Percentiles rank a stretch among this genome's conserved stretches.
phyloP scores from a whole-genome alignment of 2,888 invertebrate species.

The Masnerella sp. region DNA sequence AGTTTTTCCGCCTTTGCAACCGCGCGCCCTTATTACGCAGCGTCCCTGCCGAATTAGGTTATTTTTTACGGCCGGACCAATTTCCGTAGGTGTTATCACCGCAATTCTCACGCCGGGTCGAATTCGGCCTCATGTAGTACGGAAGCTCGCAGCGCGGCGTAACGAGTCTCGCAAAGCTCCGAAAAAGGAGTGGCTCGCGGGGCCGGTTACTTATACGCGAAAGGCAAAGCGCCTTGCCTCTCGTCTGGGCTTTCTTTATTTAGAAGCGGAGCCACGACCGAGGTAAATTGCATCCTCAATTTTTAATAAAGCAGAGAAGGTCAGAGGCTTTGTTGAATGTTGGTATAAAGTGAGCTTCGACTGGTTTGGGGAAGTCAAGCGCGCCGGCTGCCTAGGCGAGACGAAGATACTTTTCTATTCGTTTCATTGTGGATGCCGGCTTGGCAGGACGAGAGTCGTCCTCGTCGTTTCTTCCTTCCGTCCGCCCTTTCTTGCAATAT shows the following conservation, averaged over 20 bases:
- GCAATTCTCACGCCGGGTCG: no score
- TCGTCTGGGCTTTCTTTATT: conserved; percentile 72
- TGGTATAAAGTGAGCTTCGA: conserved; percentile 74
- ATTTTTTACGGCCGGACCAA: conserved; percentile 39
- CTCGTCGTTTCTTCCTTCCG: conserved; percentile 49
- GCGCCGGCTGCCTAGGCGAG: conserved; percentile 53
- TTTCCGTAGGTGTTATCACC: conserved; percentile 44
- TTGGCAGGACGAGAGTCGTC: conserved; percentile 46
- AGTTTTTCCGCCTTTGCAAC: no score
- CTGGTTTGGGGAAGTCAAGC: conserved; percentile 69
- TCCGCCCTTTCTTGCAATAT: conserved; percentile 71
- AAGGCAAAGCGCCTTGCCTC: conserved; percentile 60
- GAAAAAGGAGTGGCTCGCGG: conserved; percentile 25
- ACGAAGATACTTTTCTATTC: conserved; percentile 66
- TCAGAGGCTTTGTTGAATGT: conserved; percentile 71
- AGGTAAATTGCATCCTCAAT: conserved; percentile 77
- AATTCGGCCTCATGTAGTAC: conserved; percentile 60
- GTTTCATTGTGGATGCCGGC: conserved; percentile 71
- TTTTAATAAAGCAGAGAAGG: conserved; percentile 74
- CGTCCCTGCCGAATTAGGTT: conserved; percentile 25
- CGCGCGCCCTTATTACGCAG: no score
- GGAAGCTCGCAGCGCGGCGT: conserved; percentile 55
- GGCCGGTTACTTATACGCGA: conserved; percentile 57
- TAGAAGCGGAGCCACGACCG: conserved; percentile 69
- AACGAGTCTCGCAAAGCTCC: conserved; percentile 47